phyloP scores from a whole-genome alignment of 1,140 invertebrate genomes.

The Meloidogyne chitwoodi region DNA sequence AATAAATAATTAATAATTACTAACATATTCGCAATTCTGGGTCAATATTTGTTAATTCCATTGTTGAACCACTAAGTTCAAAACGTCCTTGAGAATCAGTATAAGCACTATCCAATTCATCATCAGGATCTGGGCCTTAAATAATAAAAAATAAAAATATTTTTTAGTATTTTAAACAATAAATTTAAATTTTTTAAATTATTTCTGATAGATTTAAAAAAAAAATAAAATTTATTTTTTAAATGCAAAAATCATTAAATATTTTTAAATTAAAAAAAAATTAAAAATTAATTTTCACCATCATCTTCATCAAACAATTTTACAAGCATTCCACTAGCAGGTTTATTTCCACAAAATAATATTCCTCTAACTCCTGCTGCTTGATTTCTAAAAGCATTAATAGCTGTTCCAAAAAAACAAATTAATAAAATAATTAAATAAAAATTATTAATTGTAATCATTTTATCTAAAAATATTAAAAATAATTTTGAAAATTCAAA shows the following conservation, averaged over 20 bases:
- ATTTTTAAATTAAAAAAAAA: too few relatives aligned
- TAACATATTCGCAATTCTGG: slow-evolving; percentile 26
- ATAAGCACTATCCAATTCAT: slow-evolving; percentile 43
- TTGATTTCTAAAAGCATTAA: slow-evolving; percentile 49
- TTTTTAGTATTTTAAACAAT: too few relatives aligned
- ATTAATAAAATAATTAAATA: slow-evolving; percentile 1
- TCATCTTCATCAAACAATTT: slow-evolving; percentile 56
- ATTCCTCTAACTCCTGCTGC: slow-evolving; percentile 48
- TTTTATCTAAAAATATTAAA: neutral
- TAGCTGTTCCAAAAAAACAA: neutral
- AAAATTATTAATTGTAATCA: neutral
- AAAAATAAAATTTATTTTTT: neutral
- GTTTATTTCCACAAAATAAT: slow-evolving; percentile 48
- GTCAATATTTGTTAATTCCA: slow-evolving; percentile 57
- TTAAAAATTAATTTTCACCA: slow-evolving; percentile 20
- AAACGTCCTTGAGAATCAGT: slow-evolving; percentile 50
- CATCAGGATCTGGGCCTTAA: slow-evolving; percentile 57
- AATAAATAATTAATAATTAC: neutral
- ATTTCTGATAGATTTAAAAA: too few relatives aligned
- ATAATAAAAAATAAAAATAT: neutral
- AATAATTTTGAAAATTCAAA: too few relatives aligned
- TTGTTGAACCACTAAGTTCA: slow-evolving; percentile 40
- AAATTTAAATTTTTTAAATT: too few relatives aligned
- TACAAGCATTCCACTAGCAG: slow-evolving; percentile 46
- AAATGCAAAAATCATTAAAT: too few relatives aligned